Percentiles rank a stretch among this genome's conserved stretches.
phyloP scores from a whole-genome alignment of 1,140 invertebrate species.

The Meteorus sp. region DNA sequence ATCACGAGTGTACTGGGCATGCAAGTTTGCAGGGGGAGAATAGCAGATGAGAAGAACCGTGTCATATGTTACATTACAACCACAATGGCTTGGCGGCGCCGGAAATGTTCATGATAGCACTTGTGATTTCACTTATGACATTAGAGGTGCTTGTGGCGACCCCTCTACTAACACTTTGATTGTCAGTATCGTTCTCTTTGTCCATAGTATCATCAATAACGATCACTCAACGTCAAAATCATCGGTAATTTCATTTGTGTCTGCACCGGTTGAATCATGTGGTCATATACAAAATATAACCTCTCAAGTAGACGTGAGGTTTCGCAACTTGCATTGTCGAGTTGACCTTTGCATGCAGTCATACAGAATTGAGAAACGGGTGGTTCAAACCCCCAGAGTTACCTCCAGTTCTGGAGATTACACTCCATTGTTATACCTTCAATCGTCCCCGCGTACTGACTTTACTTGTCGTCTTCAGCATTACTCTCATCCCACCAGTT shows the following conservation, averaged over 20 bases:
- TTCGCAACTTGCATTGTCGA: too few relatives aligned
- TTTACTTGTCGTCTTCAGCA: conserved; percentile 26
- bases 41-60: background rate
- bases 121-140: conserved; percentile 7
- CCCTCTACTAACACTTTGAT: background rate
- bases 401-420: conserved; percentile 26
- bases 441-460: background rate
- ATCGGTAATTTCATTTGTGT: too few relatives aligned
- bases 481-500: too few relatives aligned
- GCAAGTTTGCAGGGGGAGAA: too few relatives aligned
- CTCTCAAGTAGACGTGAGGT: too few relatives aligned
- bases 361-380: background rate
- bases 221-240: background rate
- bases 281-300: too few relatives aligned
- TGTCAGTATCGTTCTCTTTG: background rate
- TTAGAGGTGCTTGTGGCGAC: conserved; percentile 4
- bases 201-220: background rate
- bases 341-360: background rate
- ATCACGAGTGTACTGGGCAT: too few relatives aligned
- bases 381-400: too few relatives aligned
- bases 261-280: too few relatives aligned
- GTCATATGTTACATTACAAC: too few relatives aligned
- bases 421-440: conserved; percentile 27
- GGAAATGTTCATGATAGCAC: conserved; percentile 15
- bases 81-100: too few relatives aligned